Conservation (phyloP, 1,140 invertebrate species). For the Phthorimaea operculella region DNA sequence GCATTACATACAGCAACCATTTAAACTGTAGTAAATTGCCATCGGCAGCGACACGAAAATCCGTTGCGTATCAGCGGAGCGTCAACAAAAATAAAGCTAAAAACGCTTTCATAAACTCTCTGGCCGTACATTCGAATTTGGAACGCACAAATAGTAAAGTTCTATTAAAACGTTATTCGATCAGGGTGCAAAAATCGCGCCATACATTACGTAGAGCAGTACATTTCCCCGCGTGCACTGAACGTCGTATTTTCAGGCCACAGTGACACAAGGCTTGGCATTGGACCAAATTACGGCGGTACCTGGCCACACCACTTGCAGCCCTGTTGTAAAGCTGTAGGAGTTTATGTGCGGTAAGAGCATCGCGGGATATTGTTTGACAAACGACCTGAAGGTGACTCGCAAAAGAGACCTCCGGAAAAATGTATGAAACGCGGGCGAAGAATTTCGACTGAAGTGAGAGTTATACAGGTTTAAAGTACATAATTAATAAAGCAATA, state of each 20-base stretch:
- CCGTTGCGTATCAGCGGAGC: no score
- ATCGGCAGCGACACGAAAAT: no score
- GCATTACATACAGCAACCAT: no score
- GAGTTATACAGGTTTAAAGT: no score
- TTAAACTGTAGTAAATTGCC: no score
- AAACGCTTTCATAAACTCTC: background rate
- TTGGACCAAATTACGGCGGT: background rate
- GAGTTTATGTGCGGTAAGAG: background rate
- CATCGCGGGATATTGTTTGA: conserved; percentile 32
- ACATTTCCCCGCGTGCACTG: conserved; percentile 27
- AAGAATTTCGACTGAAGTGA: no score
- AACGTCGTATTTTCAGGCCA: conserved; percentile 31
- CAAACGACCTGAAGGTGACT: conserved; percentile 50
- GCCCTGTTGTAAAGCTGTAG: conserved; percentile 9
- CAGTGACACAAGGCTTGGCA: conserved; percentile 22
- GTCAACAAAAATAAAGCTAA: no score
- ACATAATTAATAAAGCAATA: no score
- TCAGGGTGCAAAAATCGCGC: conserved; percentile 13
- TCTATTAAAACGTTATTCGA: conserved; percentile 7
- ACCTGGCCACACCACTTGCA: conserved; percentile 6
- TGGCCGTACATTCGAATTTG: background rate
- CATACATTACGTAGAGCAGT: conserved; percentile 26
- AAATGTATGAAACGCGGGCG: no score
- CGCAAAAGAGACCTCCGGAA: no score
- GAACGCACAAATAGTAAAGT: background rate